These are phyloP conservation scores for Drosophila guanche DNA, from an alignment of 1,140 invertebrate species.

Conservation along the genomic window DNA sequence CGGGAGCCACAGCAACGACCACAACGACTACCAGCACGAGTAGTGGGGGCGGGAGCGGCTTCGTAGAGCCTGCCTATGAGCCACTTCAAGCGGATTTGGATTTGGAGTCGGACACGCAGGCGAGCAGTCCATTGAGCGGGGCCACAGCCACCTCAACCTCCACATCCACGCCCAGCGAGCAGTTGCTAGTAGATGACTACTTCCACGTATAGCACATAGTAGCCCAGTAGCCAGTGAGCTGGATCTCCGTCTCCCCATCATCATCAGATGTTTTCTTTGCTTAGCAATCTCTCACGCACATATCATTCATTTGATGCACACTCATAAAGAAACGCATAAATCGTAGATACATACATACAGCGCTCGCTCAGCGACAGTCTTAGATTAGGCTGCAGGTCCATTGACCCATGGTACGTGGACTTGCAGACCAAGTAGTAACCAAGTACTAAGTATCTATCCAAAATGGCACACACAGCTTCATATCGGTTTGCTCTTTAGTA, in stretches of 20 bases:
- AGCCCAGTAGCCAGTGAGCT: conserved; percentile 43
- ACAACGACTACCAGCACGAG: conserved; percentile 31
- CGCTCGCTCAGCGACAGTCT: conserved; percentile 45
- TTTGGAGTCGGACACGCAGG: conserved; percentile 68
- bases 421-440: conserved; percentile 9
- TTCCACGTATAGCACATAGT: conserved; percentile 67
- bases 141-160: conserved; percentile 47
- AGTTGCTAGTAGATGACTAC: conserved; percentile 73
- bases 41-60: conserved; percentile 14
- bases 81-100: conserved; percentile 69
- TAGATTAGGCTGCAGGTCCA: conserved; percentile 47
- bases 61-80: conserved; percentile 68
- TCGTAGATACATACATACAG: conserved; percentile 40
- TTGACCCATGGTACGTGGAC: conserved; percentile 27
- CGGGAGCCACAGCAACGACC: conserved; percentile 45
- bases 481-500: conserved; percentile 66
- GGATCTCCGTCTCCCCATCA: conserved; percentile 56
- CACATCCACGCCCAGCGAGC: conserved; percentile 63
- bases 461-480: conserved; percentile 42
- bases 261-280: conserved; percentile 48
- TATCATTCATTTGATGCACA: conserved; percentile 63
- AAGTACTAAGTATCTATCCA: conserved; percentile 14
- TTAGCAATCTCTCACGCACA: conserved; percentile 67
- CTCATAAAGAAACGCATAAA: conserved; percentile 27
- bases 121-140: conserved; percentile 68